phyloP scores from a whole-genome alignment of 2,797 vertebrate species.

The Brotula barbata region DNA sequence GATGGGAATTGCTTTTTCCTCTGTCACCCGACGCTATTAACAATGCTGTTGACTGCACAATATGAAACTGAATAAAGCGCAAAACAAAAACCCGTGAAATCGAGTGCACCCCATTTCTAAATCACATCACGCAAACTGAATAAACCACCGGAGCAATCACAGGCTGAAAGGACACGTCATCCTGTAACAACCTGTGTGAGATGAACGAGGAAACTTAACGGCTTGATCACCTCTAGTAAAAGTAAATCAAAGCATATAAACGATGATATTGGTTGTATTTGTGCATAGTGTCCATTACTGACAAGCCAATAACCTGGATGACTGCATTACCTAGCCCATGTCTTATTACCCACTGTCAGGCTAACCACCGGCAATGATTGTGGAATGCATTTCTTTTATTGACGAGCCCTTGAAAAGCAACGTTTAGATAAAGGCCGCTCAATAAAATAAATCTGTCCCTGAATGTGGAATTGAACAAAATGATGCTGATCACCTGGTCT shows the following conservation, averaged over 20 bases:
- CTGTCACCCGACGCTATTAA: conserved; percentile 39
- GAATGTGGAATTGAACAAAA: conserved; percentile 60
- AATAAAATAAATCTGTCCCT: conserved; percentile 34
- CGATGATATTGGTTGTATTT: conserved; percentile 6
- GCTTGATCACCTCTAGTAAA: background rate
- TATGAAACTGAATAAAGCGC: conserved; percentile 14
- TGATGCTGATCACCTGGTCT: conserved; percentile 73
- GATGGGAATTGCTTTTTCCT: conserved; percentile 47
- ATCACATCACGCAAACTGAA: conserved; percentile 62
- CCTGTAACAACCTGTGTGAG: conserved; percentile 65
- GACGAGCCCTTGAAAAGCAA: conserved; percentile 18
- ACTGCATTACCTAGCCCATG: conserved; percentile 14
- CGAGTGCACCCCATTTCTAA: conserved; percentile 2
- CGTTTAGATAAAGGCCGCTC: conserved; percentile 7
- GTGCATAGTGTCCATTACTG: conserved; percentile 10
- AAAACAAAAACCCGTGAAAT: conserved; percentile 15
- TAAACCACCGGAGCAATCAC: conserved; percentile 71
- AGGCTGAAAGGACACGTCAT: conserved; percentile 84
- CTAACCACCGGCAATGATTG: conserved; percentile 17
- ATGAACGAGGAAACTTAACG: conserved; percentile 89
- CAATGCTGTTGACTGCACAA: conserved; percentile 21
- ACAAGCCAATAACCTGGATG: conserved; percentile 22
- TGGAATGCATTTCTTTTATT: conserved; percentile 3
- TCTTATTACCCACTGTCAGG: conserved; percentile 26
- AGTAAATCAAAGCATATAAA: background rate